A percentile compares a stretch with the other conserved stretches of the same genome.
Evolutionary conservation across 2,888 invertebrate species (phyloP).

Genomic region (Caenorhabditis angaria): DNA sequence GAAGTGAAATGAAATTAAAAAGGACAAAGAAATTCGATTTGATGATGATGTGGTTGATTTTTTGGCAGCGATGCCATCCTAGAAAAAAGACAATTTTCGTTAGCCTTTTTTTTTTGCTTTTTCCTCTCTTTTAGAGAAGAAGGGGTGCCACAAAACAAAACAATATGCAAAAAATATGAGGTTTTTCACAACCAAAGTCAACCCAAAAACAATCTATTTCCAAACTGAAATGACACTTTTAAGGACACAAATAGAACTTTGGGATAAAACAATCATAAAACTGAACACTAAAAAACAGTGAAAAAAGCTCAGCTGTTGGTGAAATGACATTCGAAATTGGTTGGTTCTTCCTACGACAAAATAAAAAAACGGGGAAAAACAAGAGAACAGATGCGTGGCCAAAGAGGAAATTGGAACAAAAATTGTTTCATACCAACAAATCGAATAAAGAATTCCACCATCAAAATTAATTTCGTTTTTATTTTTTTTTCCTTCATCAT

Average conservation of each 20-base stretch:
- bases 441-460: background rate
- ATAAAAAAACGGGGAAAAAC: background rate
- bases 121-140: no score
- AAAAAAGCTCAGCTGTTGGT: conserved; percentile 2
- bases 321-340: background rate
- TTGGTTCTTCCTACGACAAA: background rate
- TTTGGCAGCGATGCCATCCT: background rate
- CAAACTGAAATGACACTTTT: background rate
- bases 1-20: background rate
- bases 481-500: background rate
- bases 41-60: background rate
- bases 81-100: background rate
- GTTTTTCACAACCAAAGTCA: background rate
- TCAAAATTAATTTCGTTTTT: no score
- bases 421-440: background rate
- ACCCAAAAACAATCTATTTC: background rate
- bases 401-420: background rate
- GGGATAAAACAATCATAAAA: background rate
- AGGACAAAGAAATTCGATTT: conserved; percentile 1
- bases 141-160: background rate
- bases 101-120: background rate
- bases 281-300: background rate
- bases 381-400: no score
- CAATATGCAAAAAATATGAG: conserved; percentile 1
- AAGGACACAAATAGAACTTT: background rate